Conservation (phyloP, 2,113 vertebrate genomes). For the Silurus glanis region DNA sequence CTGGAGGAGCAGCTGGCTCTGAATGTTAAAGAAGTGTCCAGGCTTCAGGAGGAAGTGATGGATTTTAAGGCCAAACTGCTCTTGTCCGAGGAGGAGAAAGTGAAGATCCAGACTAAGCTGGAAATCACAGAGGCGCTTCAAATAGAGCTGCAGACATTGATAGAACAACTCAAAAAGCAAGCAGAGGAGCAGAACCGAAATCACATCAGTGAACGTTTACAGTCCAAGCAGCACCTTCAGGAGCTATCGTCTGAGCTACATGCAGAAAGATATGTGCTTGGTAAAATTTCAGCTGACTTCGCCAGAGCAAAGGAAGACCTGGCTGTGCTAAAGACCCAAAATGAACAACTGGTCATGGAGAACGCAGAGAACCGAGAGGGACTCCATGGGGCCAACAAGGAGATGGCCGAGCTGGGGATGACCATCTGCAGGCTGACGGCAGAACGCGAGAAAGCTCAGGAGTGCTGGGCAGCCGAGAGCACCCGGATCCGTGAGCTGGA, state of each 20-base stretch:
- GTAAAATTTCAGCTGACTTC: slow-evolving; percentile 47
- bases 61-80: slow-evolving; percentile 76
- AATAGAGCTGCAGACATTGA: slow-evolving; percentile 75
- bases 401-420: slow-evolving; percentile 87
- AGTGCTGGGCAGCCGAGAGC: slow-evolving; percentile 59
- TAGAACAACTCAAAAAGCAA: slow-evolving; percentile 82
- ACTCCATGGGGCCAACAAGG: slow-evolving; percentile 82
- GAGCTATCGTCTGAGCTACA: slow-evolving; percentile 63
- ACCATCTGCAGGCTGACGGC: slow-evolving; percentile 80
- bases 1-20: slow-evolving; percentile 78
- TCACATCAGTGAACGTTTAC: slow-evolving; percentile 78
- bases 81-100: slow-evolving; percentile 68
- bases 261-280: slow-evolving; percentile 41
- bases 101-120: slow-evolving; percentile 75
- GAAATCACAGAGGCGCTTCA: slow-evolving; percentile 67
- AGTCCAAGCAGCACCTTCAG: slow-evolving; percentile 75
- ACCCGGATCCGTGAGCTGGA: slow-evolving; percentile 66
- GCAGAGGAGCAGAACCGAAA: slow-evolving; percentile 77
- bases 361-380: slow-evolving; percentile 79
- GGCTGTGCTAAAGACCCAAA: slow-evolving; percentile 67
- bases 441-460: slow-evolving; percentile 73
- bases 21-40: slow-evolving; percentile 73
- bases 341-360: slow-evolving; percentile 73
- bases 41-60: slow-evolving; percentile 72
- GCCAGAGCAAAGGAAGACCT: slow-evolving; percentile 71